Evolutionary conservation across 1,140 invertebrate genomes (phyloP), one percentile per base, ranked within the genome.

Genomic region (Neodiprion virginianus): DNA sequence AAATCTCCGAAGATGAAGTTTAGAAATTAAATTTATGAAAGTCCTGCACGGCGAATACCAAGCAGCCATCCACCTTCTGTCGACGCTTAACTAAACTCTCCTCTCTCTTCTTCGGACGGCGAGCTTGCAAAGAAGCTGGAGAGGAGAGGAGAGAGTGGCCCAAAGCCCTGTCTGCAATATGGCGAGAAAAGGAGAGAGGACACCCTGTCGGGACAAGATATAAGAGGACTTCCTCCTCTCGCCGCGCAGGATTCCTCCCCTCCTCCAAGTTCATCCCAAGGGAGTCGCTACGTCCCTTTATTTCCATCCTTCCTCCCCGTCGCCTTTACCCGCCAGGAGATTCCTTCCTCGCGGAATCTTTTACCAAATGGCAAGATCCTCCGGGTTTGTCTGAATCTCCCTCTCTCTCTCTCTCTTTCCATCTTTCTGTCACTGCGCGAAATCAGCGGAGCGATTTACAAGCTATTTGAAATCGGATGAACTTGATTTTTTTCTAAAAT

Each of bases 11-110:
- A 61, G 11, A 61, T 74, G 70, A 81, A 80, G 76, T 76, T 76
- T 76, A 76, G 80, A 82, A 82, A 82, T 82, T 82, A 82, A 82
- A 82, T 82, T 82, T 82, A 70, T 28, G 66, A 70, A 50, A 72
- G 68, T 69, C 72, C 80, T 40, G 28, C 28, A 75, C 48, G 14
- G 67, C 72, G 81, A 82, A 82, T 82, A 79, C 79, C 79, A 82
- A 82, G 68, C 67, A 69, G 67, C 40, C 67, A 23, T 12, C 12
- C 61, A 14, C 11, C 23, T 47, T 23, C 67, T 69, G 53, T 61
- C 53, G 53, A 7, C 53, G 53, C 14, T 47, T 14, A 69, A 69
- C 67, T 69, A 69, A 23, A 11, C 67, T 69, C 67, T 47, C 67
- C 21, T 69, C 7, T 69, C 7, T 21, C 12, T 65, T 14, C 12